A percentile compares a stretch with the other conserved stretches of the same genome.
Evolutionary conservation across 1,140 invertebrate genomes (phyloP).

Genomic region (Aphaenogaster ashmeadi): DNA sequence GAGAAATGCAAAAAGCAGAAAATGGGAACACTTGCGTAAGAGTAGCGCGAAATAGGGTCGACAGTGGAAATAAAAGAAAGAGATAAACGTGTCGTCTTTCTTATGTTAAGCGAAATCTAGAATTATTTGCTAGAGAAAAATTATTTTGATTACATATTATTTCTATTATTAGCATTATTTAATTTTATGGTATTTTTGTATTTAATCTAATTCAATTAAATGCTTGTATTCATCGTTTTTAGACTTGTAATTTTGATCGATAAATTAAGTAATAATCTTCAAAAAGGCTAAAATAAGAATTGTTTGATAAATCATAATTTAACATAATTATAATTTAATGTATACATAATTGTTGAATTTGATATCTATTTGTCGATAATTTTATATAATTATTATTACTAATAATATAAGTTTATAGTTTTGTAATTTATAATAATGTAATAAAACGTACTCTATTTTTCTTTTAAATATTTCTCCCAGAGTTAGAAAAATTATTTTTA

Average conservation of each 20-base stretch:
- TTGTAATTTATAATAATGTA: neutral
- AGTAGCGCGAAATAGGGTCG: neutral
- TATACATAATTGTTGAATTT: no score
- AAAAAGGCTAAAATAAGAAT: neutral
- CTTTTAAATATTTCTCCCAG: neutral
- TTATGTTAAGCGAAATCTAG: neutral
- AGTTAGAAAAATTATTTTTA: no score
- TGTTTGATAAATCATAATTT: neutral
- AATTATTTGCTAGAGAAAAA: neutral
- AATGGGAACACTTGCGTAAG: neutral
- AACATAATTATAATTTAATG: neutral
- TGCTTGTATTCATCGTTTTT: neutral
- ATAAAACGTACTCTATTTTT: neutral
- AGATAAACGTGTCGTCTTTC: neutral
- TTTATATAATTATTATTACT: no score
- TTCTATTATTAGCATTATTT: neutral
- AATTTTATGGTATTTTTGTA: neutral
- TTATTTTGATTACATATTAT: neutral
- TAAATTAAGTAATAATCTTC: neutral
- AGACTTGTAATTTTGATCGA: neutral
- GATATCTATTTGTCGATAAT: no score
- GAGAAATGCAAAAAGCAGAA: slow-evolving; percentile 13
- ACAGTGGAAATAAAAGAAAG: neutral
- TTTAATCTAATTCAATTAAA: neutral
- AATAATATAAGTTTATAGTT: no score